These are phyloP conservation scores for Drosophila lacteicornis DNA, from an alignment of 1,140 invertebrate species.

Conservation along the genomic window DNA sequence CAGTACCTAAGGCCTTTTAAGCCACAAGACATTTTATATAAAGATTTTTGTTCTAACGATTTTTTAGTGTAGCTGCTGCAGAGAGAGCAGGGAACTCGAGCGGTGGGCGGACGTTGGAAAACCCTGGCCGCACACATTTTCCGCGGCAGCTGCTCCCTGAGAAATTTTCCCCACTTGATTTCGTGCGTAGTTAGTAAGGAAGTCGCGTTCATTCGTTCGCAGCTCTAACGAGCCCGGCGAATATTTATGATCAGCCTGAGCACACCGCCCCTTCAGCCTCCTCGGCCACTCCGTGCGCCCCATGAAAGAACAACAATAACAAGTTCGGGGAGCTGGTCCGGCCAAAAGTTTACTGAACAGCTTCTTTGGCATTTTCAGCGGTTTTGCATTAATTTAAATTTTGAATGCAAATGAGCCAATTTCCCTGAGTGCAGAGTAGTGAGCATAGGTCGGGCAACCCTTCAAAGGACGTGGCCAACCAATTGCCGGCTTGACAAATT, in stretches of 20 bases:
- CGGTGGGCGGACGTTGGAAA: slow-evolving; percentile 22
- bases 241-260: slow-evolving; percentile 80
- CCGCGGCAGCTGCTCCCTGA: slow-evolving; percentile 72
- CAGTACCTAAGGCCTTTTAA: not conserved
- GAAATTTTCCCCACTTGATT: slow-evolving; percentile 79
- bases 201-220: slow-evolving; percentile 78
- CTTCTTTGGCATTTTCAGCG: slow-evolving; percentile 70
- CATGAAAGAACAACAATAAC: slow-evolving; percentile 21
- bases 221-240: slow-evolving; percentile 78
- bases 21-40: not conserved
- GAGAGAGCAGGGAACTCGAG: not conserved
- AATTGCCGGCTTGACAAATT: slow-evolving; percentile 78
- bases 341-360: slow-evolving; percentile 68
- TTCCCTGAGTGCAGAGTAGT: slow-evolving; percentile 75
- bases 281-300: not conserved
- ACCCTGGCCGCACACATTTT: slow-evolving; percentile 66
- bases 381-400: slow-evolving; percentile 85
- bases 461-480: slow-evolving; percentile 44
- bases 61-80: slow-evolving; percentile 4
- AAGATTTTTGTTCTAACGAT: not conserved
- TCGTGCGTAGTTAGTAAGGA: slow-evolving; percentile 83
- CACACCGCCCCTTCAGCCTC: slow-evolving; percentile 10
- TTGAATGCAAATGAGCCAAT: slow-evolving; percentile 84
- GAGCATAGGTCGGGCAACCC: slow-evolving; percentile 56
- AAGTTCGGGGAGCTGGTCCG: slow-evolving; percentile 34